Conservation (phyloP, 2,888 invertebrate genomes). For the Tridacna gigas region DNA sequence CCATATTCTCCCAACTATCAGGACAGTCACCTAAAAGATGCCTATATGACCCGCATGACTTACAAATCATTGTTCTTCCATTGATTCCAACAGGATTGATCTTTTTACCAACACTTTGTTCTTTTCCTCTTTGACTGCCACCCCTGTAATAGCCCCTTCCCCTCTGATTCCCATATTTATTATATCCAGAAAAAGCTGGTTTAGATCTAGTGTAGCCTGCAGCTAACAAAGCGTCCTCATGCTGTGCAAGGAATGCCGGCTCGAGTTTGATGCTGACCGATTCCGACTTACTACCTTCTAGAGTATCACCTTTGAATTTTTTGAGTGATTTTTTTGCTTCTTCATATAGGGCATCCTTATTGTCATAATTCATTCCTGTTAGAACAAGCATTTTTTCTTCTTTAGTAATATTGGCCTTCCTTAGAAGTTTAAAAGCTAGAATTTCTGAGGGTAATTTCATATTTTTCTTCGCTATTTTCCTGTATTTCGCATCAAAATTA, state of each 20-base stretch:
- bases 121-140: constrained; percentile 8
- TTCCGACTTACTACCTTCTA: not conserved
- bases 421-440: constrained; percentile 56
- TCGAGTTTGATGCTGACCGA: not conserved
- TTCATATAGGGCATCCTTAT: constrained; percentile 59
- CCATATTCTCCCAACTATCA: constrained; percentile 54
- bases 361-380: constrained; percentile 63
- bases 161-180: not conserved
- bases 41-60: constrained; percentile 51
- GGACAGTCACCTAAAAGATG: constrained; percentile 50
- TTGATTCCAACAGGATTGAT: constrained; percentile 38
- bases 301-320: constrained; percentile 51
- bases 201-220: constrained; percentile 18
- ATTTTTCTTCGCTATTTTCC: constrained; percentile 62
- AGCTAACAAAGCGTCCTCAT: constrained; percentile 34
- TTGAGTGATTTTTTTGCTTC: constrained; percentile 57
- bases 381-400: constrained; percentile 49
- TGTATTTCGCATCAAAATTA: constrained; percentile 56
- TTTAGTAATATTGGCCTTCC: constrained; percentile 61
- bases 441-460: constrained; percentile 66
- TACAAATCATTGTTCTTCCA: constrained; percentile 33
- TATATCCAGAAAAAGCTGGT: constrained; percentile 11
- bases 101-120: constrained; percentile 16
- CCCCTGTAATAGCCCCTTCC: constrained; percentile 4
- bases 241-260: constrained; percentile 6